Percentiles rank a stretch among this genome's conserved stretches.
These are phyloP conservation scores for Drosophila melanocephala DNA, from an alignment of 2,888 invertebrate species.

Conservation along the genomic window DNA sequence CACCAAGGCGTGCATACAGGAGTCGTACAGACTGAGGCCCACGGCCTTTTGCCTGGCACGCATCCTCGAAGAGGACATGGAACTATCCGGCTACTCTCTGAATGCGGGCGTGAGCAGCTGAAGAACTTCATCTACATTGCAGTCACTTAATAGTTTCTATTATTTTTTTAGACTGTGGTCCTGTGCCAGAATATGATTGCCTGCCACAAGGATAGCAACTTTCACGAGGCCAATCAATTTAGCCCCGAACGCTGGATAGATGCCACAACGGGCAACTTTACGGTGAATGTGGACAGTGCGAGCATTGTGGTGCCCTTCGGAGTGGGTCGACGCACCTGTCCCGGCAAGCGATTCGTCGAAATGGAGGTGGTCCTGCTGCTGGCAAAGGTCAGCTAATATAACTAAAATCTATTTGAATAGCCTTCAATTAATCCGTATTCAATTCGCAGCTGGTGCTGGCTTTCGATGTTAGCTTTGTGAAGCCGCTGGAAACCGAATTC, in stretches of 20 bases:
- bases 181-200: slow-evolving; percentile 94
- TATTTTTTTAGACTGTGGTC: slow-evolving; percentile 88
- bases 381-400: slow-evolving; percentile 88
- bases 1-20: slow-evolving; percentile 91
- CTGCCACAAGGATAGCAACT: slow-evolving; percentile 91
- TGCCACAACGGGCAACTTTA: slow-evolving; percentile 77
- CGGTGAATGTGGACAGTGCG: slow-evolving; percentile 85
- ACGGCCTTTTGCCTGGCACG: slow-evolving; percentile 93
- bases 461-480: slow-evolving; percentile 90
- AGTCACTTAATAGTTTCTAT: neutral
- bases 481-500: slow-evolving; percentile 91
- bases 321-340: slow-evolving; percentile 92
- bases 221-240: slow-evolving; percentile 89
- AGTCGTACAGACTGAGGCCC: slow-evolving; percentile 89
- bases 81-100: slow-evolving; percentile 89
- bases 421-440: neutral
- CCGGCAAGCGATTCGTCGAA: slow-evolving; percentile 94
- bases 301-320: slow-evolving; percentile 93
- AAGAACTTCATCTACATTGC: neutral
- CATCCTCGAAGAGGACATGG: slow-evolving; percentile 90
- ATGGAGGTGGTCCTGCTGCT: slow-evolving; percentile 91
- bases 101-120: slow-evolving; percentile 89
- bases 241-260: slow-evolving; percentile 92
- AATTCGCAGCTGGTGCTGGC: slow-evolving; percentile 88
- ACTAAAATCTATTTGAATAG: fast-evolving